Conservation (phyloP, 2,113 vertebrate genomes). For the Poeciliopsis occidentalis region DNA sequence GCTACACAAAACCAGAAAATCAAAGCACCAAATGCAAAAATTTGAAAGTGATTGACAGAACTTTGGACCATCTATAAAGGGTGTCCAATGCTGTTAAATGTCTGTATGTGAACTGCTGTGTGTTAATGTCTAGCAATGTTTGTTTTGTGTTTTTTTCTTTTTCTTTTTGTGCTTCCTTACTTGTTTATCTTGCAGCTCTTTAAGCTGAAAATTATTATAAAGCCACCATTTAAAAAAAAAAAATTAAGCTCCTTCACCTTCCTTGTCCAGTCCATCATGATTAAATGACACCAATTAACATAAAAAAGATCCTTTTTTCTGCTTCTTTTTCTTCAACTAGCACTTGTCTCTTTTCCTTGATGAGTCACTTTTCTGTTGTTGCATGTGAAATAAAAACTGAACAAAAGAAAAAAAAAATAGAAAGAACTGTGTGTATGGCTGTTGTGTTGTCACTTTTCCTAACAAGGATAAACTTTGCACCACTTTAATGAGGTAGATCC, state of each 20-base stretch:
- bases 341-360: constrained; percentile 63
- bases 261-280: constrained; percentile 20
- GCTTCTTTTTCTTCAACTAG: constrained; percentile 66
- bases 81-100: constrained; percentile 80
- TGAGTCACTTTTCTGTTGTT: constrained; percentile 53
- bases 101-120: constrained; percentile 65
- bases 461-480: constrained; percentile 56
- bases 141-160: constrained; percentile 50
- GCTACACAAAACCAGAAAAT: constrained; percentile 52
- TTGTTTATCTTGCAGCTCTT: constrained; percentile 39
- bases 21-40: constrained; percentile 54
- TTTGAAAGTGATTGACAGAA: constrained; percentile 74
- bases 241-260: constrained; percentile 45
- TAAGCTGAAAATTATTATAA: constrained; percentile 34
- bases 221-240: constrained; percentile 42
- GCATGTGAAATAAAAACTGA: constrained; percentile 5
- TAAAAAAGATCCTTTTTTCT: constrained; percentile 51
- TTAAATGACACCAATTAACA: constrained; percentile 38
- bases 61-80: constrained; percentile 84
- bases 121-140: constrained; percentile 62
- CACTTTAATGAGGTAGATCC: constrained; percentile 62
- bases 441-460: constrained; percentile 58
- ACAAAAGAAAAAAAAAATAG: constrained; percentile 23
- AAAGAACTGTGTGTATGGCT: constrained; percentile 59
- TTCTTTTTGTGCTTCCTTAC: constrained; percentile 42